A percentile compares a stretch with the other conserved stretches of the same genome.
Evolutionary conservation across 1,140 invertebrate genomes (phyloP).

Genomic region (Colletes gigas): DNA sequence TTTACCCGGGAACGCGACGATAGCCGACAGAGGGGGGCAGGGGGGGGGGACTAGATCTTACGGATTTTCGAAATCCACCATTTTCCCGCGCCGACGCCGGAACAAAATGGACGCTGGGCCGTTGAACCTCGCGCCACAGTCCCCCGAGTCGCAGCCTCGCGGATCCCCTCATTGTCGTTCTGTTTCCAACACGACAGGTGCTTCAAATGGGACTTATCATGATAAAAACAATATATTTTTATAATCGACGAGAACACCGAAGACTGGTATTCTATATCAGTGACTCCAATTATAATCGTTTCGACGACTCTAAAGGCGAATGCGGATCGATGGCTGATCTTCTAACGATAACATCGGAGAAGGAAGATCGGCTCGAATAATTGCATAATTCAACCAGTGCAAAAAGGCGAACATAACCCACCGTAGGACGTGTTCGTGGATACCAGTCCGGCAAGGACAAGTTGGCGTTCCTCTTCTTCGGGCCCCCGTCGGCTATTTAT

Average conservation of each 20-base stretch:
- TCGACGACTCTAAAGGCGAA: no score
- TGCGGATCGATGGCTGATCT: no score
- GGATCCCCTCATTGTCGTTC: no score
- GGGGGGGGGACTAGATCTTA: background rate
- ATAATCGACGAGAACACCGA: no score
- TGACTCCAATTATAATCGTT: no score
- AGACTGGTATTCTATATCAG: no score
- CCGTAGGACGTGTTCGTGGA: background rate
- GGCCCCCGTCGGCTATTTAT: conserved; percentile 45
- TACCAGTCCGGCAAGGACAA: conserved; percentile 23
- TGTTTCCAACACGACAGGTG: no score
- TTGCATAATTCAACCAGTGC: conserved; percentile 41
- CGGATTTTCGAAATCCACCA: background rate
- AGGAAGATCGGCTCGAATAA: conserved; percentile 20
- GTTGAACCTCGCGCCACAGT: no score
- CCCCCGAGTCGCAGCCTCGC: no score
- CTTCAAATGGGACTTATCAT: no score
- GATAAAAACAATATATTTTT: no score
- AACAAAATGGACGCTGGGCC: no score
- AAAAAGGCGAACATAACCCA: conserved; percentile 1
- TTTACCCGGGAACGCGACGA: conserved; percentile 31
- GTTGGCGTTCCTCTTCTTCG: conserved; percentile 19
- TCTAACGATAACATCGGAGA: background rate
- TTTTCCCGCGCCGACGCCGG: background rate
- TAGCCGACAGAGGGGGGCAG: background rate